These are phyloP conservation scores for Poeciliopsis prolifica DNA, from an alignment of 2,113 vertebrate genomes.

Conservation along the genomic window DNA sequence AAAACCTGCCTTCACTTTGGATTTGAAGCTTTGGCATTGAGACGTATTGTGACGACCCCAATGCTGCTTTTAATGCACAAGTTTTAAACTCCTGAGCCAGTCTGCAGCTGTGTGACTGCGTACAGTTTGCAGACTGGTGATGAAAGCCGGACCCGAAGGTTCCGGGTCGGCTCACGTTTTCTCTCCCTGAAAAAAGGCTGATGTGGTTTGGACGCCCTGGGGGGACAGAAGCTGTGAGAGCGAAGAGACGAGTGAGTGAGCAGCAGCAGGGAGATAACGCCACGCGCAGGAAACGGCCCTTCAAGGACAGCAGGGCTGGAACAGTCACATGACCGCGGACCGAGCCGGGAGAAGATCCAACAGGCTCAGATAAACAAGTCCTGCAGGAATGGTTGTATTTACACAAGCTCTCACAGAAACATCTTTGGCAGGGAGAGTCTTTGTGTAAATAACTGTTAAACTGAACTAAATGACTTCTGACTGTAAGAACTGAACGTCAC, in stretches of 20 bases:
- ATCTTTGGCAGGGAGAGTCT: too few species aligned
- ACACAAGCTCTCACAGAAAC: too few species aligned
- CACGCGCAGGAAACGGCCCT: conserved; percentile 17
- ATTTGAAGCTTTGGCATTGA: too few species aligned
- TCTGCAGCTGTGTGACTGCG: neutral
- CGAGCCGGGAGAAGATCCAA: too few species aligned
- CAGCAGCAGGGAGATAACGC: neutral
- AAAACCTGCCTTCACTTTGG: too few species aligned
- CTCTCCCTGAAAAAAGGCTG: neutral
- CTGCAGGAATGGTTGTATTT: neutral
- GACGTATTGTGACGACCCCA: too few species aligned
- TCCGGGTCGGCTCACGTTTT: neutral
- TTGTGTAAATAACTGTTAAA: too few species aligned
- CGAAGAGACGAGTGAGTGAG: conserved; percentile 5
- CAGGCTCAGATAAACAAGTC: neutral
- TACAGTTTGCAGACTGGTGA: neutral
- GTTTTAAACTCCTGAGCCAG: too few species aligned
- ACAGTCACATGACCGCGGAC: conserved; percentile 6
- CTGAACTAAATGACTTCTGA: too few species aligned
- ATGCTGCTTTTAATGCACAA: too few species aligned
- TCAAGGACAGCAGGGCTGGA: neutral
- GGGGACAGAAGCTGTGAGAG: neutral
- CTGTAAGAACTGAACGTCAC: too few species aligned
- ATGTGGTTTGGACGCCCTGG: conserved; percentile 21
- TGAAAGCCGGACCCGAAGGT: neutral